These are phyloP conservation scores for Pimephales promelas DNA, from an alignment of 2,113 vertebrate genomes.

Conservation along the genomic window DNA sequence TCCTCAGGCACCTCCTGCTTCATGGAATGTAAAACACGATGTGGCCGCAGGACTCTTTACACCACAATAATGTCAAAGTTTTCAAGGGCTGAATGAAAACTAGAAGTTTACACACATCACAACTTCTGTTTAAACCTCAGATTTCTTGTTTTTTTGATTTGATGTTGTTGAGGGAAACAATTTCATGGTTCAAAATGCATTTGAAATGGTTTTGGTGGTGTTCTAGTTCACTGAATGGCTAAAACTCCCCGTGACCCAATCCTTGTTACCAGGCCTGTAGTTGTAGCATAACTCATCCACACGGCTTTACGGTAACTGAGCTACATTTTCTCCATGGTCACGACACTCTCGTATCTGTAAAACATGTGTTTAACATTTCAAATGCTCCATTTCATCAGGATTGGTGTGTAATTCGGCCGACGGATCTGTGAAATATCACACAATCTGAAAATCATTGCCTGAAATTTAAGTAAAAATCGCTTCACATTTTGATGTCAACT, in stretches of 20 bases:
- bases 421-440: not conserved
- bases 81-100: slow-evolving; percentile 31
- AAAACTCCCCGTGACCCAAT: not conserved
- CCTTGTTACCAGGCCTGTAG: not conserved
- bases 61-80: too few species aligned
- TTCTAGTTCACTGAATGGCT: not conserved
- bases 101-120: slow-evolving; percentile 4
- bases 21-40: slow-evolving; percentile 57
- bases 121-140: slow-evolving; percentile 7
- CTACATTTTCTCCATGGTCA: slow-evolving; percentile 8
- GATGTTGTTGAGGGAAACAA: not conserved
- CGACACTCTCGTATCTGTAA: not conserved
- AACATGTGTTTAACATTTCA: slow-evolving; percentile 2
- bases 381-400: not conserved
- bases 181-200: not conserved
- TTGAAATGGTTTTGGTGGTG: not conserved
- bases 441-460: not conserved
- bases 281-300: not conserved
- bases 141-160: not conserved
- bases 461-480: not conserved
- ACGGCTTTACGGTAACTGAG: not conserved
- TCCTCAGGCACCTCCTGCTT: slow-evolving; percentile 34
- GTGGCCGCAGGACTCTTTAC: too few species aligned
- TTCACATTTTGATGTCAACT: not conserved
- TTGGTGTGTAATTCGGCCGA: not conserved